These are phyloP conservation scores for Perca flavescens DNA, from an alignment of 2,113 vertebrate genomes.

Conservation along the genomic window DNA sequence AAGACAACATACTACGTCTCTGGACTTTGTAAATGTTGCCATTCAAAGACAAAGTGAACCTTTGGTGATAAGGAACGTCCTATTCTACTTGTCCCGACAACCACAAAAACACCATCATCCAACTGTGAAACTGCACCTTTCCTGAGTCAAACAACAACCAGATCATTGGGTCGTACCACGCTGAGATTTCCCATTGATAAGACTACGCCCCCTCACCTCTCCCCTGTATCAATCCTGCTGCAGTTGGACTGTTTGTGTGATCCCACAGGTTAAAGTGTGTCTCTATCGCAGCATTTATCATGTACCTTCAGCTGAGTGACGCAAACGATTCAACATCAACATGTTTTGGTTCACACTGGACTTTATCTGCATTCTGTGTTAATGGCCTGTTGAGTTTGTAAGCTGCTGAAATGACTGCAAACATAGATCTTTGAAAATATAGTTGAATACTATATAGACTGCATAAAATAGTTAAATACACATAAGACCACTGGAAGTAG, in stretches of 20 bases:
- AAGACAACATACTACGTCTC: background rate
- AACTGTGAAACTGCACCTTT: background rate
- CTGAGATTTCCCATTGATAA: background rate
- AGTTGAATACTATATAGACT: too few relatives aligned
- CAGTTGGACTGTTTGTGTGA: conserved; percentile 11
- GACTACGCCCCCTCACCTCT: background rate
- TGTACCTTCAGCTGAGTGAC: conserved; percentile 18
- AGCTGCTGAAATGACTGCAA: background rate
- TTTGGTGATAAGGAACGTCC: background rate
- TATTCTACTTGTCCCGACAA: background rate
- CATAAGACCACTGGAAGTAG: too few relatives aligned
- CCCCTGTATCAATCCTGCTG: conserved; percentile 10
- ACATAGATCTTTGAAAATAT: background rate
- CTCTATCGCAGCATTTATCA: background rate
- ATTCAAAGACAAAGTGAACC: background rate
- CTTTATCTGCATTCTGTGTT: conserved; percentile 22
- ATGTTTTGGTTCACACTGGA: conserved; percentile 35
- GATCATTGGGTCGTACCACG: fast-evolving
- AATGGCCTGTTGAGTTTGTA: background rate
- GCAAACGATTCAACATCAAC: conserved; percentile 2
- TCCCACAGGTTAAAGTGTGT: conserved; percentile 35
- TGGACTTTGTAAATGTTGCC: background rate
- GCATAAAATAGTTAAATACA: too few relatives aligned
- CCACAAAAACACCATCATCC: background rate
- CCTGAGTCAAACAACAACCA: background rate